Base-by-base conservation (phyloP, 2,797 vertebrate species). In the Myotis planiceps region DNA sequence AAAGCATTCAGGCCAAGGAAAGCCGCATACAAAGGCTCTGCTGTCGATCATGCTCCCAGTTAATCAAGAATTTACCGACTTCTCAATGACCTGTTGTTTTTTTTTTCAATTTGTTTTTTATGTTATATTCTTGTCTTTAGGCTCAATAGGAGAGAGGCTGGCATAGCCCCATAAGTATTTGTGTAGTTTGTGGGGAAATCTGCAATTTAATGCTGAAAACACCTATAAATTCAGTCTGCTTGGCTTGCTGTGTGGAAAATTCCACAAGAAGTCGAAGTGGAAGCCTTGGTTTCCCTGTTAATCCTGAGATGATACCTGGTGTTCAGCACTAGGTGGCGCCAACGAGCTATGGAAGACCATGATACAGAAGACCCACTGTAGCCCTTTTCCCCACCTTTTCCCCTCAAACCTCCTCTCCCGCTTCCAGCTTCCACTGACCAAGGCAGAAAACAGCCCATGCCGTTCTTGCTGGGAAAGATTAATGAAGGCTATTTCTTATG, bases 271-370 rank as follows among this genome's bases (percentile, higher is more conserved):
- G 16, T 83, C 80, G 39, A 71, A 66, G 23, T 92, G 47, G 45
- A 76, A 49, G n/a, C 47, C 66, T 90, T 79, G 34, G 34, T 92
- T 96, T 97, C 85, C 58, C 19, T 65, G 0, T 88, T 55, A 78
- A 47, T 82, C 83, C 4, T 13, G 63, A 81, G 25, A 10, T 76
- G 49, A 68, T 32, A 71, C 37, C 34, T 16, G 10, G 13, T 75
- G n/a, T 32, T 86, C 10, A 82, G 55, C 97, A 88, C 97, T 27
- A 97, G 97, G n/a, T 97, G 97, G 97, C 95, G 79, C 96, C 85
- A 91, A 2, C 79, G 97, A 97, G 96, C 97, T 94, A 10, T 4
- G 76, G 69, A 92, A 68, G 32, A 72, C 51, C 16, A 78, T 65
- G 6, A 5, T 42, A 3, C 47, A 13, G 34, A 32, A 6, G 66